phyloP scores from a whole-genome alignment of 2,797 vertebrate species.

The Enteromius paludinosus region DNA sequence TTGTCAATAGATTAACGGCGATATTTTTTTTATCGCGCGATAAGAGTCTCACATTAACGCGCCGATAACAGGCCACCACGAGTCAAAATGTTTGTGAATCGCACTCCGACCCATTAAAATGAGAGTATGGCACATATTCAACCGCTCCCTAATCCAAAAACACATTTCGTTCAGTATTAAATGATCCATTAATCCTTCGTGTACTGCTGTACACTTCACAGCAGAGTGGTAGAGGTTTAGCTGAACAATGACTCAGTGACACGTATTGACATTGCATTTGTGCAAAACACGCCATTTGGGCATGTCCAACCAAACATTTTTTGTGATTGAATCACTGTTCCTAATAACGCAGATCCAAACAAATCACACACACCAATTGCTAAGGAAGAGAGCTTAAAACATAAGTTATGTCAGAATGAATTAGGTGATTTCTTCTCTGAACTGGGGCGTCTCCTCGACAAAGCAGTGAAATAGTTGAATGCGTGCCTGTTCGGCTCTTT shows the following conservation, averaged over 20 bases:
- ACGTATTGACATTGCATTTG: slow-evolving; percentile 54
- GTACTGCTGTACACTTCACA: slow-evolving; percentile 25
- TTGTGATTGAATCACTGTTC: slow-evolving; percentile 53
- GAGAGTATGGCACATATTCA: not conserved
- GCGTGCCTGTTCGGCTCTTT: slow-evolving; percentile 10
- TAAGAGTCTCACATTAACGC: no score
- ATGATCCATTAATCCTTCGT: slow-evolving; percentile 39
- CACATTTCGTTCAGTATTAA: slow-evolving; percentile 33
- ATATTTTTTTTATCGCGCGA: no score
- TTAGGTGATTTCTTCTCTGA: slow-evolving; percentile 30
- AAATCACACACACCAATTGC: slow-evolving; percentile 4
- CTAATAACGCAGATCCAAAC: slow-evolving; percentile 42
- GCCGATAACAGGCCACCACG: no score
- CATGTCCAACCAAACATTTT: slow-evolving; percentile 53
- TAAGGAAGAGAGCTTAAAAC: slow-evolving; percentile 38
- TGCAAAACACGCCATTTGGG: slow-evolving; percentile 53
- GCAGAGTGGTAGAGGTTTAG: slow-evolving; percentile 30
- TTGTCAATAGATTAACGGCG: no score
- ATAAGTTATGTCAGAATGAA: slow-evolving; percentile 46
- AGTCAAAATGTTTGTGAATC: not conserved
- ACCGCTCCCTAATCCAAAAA: slow-evolving; percentile 22
- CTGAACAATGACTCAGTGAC: slow-evolving; percentile 37
- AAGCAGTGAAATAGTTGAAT: slow-evolving; percentile 26
- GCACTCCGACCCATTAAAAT: not conserved
- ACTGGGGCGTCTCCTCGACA: slow-evolving; percentile 28